Conservation (phyloP, 2,113 vertebrate species). For the Poeciliopsis retropinna region DNA sequence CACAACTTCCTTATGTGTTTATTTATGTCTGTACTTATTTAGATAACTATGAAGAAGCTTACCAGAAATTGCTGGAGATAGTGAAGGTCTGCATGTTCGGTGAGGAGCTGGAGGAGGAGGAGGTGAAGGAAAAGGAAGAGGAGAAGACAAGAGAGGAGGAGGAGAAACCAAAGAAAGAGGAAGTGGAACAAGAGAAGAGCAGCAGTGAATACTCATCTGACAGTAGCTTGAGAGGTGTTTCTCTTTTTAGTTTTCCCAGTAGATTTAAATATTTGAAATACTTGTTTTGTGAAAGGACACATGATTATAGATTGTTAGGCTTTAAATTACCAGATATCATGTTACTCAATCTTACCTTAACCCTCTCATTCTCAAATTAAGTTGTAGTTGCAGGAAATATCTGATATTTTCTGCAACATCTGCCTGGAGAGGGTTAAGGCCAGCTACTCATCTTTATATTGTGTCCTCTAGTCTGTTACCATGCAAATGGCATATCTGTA, state of each 20-base stretch:
- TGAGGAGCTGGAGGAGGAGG: slow-evolving; percentile 21
- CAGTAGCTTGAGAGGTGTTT: slow-evolving; percentile 49
- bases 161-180: too few species aligned
- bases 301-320: neutral
- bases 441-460: too few species aligned
- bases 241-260: neutral
- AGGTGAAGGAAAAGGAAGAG: too few species aligned
- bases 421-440: too few species aligned
- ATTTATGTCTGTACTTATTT: slow-evolving; percentile 37
- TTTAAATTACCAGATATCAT: neutral
- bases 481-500: too few species aligned
- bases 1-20: slow-evolving; percentile 17
- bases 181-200: too few species aligned
- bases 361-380: too few species aligned
- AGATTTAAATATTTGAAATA: neutral
- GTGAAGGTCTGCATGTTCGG: slow-evolving; percentile 83
- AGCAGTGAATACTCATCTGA: slow-evolving; percentile 14
- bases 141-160: too few species aligned
- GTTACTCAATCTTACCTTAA: too few species aligned
- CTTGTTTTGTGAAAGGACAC: neutral
- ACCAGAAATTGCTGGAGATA: slow-evolving; percentile 77
- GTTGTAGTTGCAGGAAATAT: too few species aligned
- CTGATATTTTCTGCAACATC: too few species aligned
- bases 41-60: slow-evolving; percentile 89
- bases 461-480: too few species aligned